Base-by-base conservation (phyloP, 2,888 invertebrate genomes). In the Mesoligia furuncula region DNA sequence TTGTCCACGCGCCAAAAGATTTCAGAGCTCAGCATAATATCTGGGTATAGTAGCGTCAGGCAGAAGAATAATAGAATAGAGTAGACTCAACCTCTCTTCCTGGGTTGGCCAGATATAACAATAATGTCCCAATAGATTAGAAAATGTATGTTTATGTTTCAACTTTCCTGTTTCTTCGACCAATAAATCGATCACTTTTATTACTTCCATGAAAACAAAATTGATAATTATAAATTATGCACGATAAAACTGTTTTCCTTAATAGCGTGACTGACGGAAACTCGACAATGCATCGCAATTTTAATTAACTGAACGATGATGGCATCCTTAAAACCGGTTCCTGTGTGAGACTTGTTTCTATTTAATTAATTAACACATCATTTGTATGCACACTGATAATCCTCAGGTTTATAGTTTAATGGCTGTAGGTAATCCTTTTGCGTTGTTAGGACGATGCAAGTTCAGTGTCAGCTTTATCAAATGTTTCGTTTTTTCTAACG, bases 241-340 rank as follows among this genome's bases (percentile, higher is more conserved):
- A 51, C 15, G 24, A n/a, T 42, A 65, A 45, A 57, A 61, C n/a
- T n/a, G 11, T 81, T 84, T 80, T 66, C 45, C 71, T 39, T 66
- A 62, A 81, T 48, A 24, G 17, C 15, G 9, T 48, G 36, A 15
- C 69, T 81, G 66, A 62, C 72, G 78, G 74, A 81, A 78, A 78
- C 75, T 15, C 66, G 24, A 81, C 81, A 81, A 66, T 78, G 62
- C 69, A 81, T 74, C 11, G 72, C 54, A 62, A 39, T 78, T 66
- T 62, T 85, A 73, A 85, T 78, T 78, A 73, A 54, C 31, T 75
- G 42, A 68, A 64, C 51, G 81, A 86, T 87, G 87, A 87, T 86
- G 83, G 59, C 88, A 87, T 84, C 69, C 69, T 70, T 51, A 71
- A 36, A 87, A 87, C 87, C 73, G 73, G 88, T 88, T 79, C 64